Evolutionary conservation across 1,140 invertebrate species (phyloP), one percentile per base, ranked within the genome.

Genomic region (Drosophila tani): DNA sequence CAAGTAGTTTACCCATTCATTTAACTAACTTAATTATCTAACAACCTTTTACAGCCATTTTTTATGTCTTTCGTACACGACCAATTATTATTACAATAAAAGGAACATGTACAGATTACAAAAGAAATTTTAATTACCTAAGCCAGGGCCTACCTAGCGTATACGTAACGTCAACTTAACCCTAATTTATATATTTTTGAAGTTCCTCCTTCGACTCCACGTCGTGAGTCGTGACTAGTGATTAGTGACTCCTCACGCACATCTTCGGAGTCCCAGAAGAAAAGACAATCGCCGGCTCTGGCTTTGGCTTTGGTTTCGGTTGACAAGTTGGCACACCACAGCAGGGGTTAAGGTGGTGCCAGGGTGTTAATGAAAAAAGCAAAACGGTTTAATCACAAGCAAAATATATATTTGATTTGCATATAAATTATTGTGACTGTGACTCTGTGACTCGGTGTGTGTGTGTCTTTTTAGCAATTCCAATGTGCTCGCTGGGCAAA

Each of bases 331-430:
- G 14, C 69, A 50, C 40, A 50, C 40, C 53, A 29, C 69, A 50
- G 69, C 67, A 49, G 64, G 75, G 63, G 49, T 24, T 57, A 45
- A 47, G 41, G 50, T 47, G 51, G 57, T 64, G 67, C 35, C 19
- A 51, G 38, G 76, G 84, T 88, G 84, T 83, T 88, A 88, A 88
- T 88, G 78, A 90, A 90, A 84, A 88, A 88, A 88, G 74, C 78
- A 75, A 88, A 88, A 84, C 84, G 70, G 69, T 81, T 88, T 88
- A 88, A 88, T 88, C 85, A 81, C 84, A 88, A 35, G 8, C 27
- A 35, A 83, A 76, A 58, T 58, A 77, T 53, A 88, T 81, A 81
- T 88, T 84, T 66, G 73, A 90, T 88, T 88, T 88, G 85, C 84
- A 88, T 88, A 88, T 88, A 81, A 90, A 88, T 81, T 88, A 88